Conservation (phyloP, 2,888 invertebrate species). For the Parnassius smintheus region DNA sequence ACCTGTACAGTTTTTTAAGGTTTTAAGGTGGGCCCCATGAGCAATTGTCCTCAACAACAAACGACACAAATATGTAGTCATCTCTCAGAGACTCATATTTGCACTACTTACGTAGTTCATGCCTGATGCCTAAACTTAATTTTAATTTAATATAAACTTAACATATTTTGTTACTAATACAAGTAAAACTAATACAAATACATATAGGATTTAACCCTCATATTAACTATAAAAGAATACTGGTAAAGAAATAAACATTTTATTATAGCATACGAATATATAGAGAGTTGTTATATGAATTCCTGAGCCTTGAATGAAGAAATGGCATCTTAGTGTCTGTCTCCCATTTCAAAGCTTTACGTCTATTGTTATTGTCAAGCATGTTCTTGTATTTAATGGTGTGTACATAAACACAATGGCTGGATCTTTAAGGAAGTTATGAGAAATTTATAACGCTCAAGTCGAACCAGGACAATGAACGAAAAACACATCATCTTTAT, state of each 20-base stretch:
- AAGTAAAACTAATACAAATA: too few relatives aligned
- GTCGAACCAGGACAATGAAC: slow-evolving; percentile 5
- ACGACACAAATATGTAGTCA: too few relatives aligned
- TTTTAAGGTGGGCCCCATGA: too few relatives aligned
- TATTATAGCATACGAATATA: background rate
- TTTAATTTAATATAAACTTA: too few relatives aligned
- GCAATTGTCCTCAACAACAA: too few relatives aligned
- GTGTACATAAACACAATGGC: slow-evolving; percentile 23
- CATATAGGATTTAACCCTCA: too few relatives aligned
- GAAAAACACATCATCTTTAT: slow-evolving; percentile 6
- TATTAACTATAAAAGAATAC: too few relatives aligned
- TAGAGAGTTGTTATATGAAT: background rate
- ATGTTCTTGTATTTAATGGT: slow-evolving; percentile 21
- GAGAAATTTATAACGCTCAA: slow-evolving; percentile 20
- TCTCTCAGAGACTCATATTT: too few relatives aligned
- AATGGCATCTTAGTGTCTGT: slow-evolving; percentile 8
- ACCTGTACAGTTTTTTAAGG: too few relatives aligned
- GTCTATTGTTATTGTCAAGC: slow-evolving; percentile 20
- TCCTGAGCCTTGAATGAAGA: slow-evolving; percentile 3
- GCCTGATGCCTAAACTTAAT: too few relatives aligned
- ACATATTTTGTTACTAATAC: too few relatives aligned
- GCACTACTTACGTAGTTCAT: too few relatives aligned
- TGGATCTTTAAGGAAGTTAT: slow-evolving; percentile 10
- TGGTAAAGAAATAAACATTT: background rate
- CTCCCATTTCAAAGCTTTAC: slow-evolving; percentile 16